Conservation (phyloP, 2,797 vertebrate genomes). For the Babyrousa celebensis region DNA sequence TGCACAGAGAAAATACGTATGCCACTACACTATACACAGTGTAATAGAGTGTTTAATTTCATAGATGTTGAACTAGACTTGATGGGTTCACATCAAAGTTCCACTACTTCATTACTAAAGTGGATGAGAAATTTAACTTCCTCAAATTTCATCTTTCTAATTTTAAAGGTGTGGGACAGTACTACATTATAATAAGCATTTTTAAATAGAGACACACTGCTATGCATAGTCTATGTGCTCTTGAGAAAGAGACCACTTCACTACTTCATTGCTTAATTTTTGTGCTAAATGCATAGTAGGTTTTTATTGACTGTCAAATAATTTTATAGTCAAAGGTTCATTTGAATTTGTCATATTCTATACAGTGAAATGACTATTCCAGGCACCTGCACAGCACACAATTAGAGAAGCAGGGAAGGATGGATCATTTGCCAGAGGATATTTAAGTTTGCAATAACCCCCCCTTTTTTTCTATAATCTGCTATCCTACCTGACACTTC, state of each 20-base stretch:
- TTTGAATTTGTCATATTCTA: not conserved
- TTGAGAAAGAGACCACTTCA: not conserved
- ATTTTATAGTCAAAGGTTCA: not conserved
- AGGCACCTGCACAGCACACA: not conserved
- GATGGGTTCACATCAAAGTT: not conserved
- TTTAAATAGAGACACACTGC: not conserved
- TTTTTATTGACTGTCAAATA: not conserved
- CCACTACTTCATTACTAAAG: not conserved
- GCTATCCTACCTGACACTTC: not conserved
- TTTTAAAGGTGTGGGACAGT: not conserved
- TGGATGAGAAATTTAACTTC: not conserved
- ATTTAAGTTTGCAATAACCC: not conserved
- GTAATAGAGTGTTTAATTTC: not conserved
- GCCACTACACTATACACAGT: not conserved
- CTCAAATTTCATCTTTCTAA: not conserved
- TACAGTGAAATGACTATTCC: not conserved
- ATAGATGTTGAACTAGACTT: not conserved
- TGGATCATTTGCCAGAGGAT: not conserved
- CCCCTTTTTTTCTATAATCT: not conserved
- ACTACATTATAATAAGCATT: not conserved
- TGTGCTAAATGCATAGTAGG: not conserved
- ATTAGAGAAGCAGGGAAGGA: not conserved
- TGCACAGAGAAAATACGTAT: not conserved
- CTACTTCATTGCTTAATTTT: not conserved
- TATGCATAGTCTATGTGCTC: accelerated